These are phyloP conservation scores for Sturnira hondurensis DNA, from an alignment of 2,113 vertebrate genomes.

Conservation along the genomic window DNA sequence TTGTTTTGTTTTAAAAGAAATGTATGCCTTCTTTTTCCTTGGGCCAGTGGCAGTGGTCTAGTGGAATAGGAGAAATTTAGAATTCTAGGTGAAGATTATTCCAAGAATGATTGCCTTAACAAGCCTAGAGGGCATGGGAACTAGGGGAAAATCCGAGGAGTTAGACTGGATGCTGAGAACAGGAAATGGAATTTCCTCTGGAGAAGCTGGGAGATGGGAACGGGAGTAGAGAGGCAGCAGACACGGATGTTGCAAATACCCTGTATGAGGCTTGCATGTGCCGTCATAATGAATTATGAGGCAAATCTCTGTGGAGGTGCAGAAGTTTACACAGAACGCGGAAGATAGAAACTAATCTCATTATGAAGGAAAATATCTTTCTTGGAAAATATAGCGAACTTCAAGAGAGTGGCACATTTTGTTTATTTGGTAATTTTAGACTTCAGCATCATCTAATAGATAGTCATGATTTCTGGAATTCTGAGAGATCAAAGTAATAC, in stretches of 20 bases:
- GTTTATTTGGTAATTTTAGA: not conserved
- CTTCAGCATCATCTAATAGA: not conserved
- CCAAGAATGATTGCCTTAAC: not conserved
- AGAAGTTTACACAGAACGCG: not conserved
- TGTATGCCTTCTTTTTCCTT: not conserved
- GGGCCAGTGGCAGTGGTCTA: not conserved
- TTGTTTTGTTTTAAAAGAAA: not conserved
- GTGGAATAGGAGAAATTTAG: not conserved
- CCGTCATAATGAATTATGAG: not conserved
- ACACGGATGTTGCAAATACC: not conserved
- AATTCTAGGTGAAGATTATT: not conserved
- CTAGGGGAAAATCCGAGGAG: not conserved
- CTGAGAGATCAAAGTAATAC: not conserved
- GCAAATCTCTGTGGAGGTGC: not conserved
- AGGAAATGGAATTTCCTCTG: not conserved
- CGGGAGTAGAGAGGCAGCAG: not conserved
- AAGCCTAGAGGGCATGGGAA: not conserved
- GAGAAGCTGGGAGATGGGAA: accelerated
- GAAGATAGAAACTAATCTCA: not conserved
- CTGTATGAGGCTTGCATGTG: not conserved
- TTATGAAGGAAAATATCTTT: not conserved
- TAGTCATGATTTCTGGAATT: not conserved
- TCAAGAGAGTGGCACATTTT: not conserved
- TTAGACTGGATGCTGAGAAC: not conserved
- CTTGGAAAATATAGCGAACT: not conserved